Base-by-base conservation (phyloP, 1,140 invertebrate species). In the Zaprionus davidi region DNA sequence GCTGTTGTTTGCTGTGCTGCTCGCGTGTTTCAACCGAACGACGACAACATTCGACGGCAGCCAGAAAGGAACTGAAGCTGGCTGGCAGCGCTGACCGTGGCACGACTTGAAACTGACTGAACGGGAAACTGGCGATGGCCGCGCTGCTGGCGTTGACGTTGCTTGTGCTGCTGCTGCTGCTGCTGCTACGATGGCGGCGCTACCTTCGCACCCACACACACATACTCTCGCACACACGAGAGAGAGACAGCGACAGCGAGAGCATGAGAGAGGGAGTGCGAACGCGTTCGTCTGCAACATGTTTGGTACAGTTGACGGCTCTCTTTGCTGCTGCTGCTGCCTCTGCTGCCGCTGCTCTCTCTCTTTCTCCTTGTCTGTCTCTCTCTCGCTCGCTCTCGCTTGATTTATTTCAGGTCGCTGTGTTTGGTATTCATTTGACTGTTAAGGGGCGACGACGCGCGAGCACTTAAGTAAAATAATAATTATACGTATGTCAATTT, bases 401-500 rank as follows among this genome's bases (percentile, higher is more conserved):
- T 91, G 79, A 91, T 91, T 91, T 84, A 80, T 91, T 91, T 85
- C 76, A 87, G 82, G 88, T 82, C 83, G 82, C 71, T 81, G 78
- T 85, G 83, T 84, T 84, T 84, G 82, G 82, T 84, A 84, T 84
- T 84, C 82, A 87, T 90, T 90, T 90, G 69, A 73, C 55, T 86
- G 86, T 87, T 87, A 81, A 82, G 82, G 85, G 79, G 86, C 82
- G 79, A 86, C 86, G 86, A 90, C 85, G 86, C 82, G 86, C 86
- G 86, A 90, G 86, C 86, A 90, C 86, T 90, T 90, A 91, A 88
- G 90, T 91, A 91, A 91, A 91, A 91, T 91, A 91, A 91, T 91
- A 91, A 91, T 91, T 91, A 91, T 91, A 91, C 83, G 88, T 91
- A 91, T 91, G 88, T 91, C 88, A 91, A 91, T 91, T 91, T 91